Evolutionary conservation across 1,140 invertebrate species (phyloP).

Genomic region (Drosophila miranda): DNA sequence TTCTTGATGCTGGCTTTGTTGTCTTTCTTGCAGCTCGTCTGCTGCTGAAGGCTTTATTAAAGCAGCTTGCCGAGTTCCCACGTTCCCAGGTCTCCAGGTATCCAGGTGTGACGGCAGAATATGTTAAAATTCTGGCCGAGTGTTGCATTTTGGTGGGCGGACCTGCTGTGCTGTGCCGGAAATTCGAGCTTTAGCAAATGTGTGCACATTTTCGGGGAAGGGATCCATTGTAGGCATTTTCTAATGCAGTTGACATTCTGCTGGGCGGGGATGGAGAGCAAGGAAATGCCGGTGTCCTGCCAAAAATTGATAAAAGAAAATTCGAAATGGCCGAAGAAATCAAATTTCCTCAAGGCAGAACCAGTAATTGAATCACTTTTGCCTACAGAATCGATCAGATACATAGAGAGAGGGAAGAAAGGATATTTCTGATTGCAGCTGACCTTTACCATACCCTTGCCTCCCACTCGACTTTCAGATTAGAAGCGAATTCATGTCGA

Average conservation of each 20-base stretch:
- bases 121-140: conserved; percentile 46
- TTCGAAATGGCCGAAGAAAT: conserved; percentile 39
- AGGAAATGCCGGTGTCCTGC: conserved; percentile 24
- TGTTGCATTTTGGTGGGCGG: conserved; percentile 21
- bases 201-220: conserved; percentile 30
- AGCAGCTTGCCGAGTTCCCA: conserved; percentile 23
- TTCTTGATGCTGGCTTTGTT: conserved; percentile 41
- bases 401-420: too few relatives aligned
- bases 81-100: background rate
- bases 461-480: background rate
- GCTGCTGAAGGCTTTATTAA: conserved; percentile 74
- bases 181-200: conserved; percentile 72
- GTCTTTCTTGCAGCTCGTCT: conserved; percentile 55
- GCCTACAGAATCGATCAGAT: too few relatives aligned
- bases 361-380: too few relatives aligned
- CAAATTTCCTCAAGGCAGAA: conserved; percentile 44
- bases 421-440: too few relatives aligned
- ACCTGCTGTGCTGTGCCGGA: conserved; percentile 51
- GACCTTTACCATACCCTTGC: background rate
- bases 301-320: conserved; percentile 18
- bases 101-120: conserved; percentile 18
- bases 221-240: conserved; percentile 56
- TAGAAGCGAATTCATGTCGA: conserved; percentile 19
- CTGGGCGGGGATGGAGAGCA: conserved; percentile 15
- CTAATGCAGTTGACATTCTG: conserved; percentile 57